Evolutionary conservation across 2,888 invertebrate genomes (phyloP).

Genomic region (Diaperis boleti): DNA sequence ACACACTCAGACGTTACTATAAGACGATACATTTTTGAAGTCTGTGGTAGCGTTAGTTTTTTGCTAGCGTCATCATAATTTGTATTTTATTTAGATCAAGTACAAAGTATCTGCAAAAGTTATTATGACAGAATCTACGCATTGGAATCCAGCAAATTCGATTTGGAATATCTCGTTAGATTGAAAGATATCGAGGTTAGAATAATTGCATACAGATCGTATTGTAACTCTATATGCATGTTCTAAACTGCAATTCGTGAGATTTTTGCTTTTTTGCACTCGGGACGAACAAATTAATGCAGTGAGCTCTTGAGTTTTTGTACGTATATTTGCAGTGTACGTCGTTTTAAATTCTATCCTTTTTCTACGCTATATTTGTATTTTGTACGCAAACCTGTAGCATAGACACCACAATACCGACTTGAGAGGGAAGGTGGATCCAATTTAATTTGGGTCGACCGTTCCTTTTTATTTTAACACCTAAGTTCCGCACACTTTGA

Average conservation of each 20-base stretch:
- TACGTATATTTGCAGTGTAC: constrained; percentile 21
- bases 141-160: constrained; percentile 96
- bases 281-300: constrained; percentile 38
- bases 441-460: constrained; percentile 17
- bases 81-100: constrained; percentile 71
- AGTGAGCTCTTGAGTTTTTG: constrained; percentile 29
- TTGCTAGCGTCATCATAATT: constrained; percentile 20
- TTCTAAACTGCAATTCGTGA: constrained; percentile 36
- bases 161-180: constrained; percentile 98
- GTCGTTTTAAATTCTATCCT: constrained; percentile 25
- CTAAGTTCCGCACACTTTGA: constrained; percentile 27
- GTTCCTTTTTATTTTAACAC: constrained; percentile 17
- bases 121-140: constrained; percentile 89
- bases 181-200: constrained; percentile 99
- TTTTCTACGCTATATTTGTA: constrained; percentile 31
- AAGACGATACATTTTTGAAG: constrained; percentile 18
- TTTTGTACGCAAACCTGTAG: constrained; percentile 13
- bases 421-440: constrained; percentile 24
- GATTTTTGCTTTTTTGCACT: constrained; percentile 36
- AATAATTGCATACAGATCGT: constrained; percentile 50
- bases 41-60: constrained; percentile 16
- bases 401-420: constrained; percentile 21
- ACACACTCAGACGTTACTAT: constrained; percentile 16
- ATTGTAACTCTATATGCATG: constrained; percentile 40
- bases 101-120: constrained; percentile 82